Evolutionary conservation across 2,888 invertebrate genomes (phyloP), one percentile per base, ranked within the genome.

Genomic region (Perizoma affinitatum): DNA sequence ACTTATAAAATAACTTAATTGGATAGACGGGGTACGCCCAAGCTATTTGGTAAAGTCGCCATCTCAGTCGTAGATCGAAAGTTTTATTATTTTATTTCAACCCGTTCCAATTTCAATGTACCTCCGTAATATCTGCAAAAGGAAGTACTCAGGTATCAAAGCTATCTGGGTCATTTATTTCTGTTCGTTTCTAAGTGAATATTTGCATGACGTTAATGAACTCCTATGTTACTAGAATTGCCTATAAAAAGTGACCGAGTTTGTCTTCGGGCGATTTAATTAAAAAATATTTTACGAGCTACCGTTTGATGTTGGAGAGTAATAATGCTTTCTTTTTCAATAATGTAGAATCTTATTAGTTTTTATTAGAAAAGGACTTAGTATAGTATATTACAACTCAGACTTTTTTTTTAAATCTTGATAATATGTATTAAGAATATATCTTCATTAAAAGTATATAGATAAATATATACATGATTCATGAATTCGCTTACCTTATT

Each of bases 141-240:
- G 47, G 22, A 2, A 22, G 22, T 51, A 64, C 47, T 35, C 54
- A 59, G 60, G 63, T 61, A 63, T 63, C 62, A 47, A 52, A 52
- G 65, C 46, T 76, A 84, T 83, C 77, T 74, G 76, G 85, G 83
- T 83, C 80, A 81, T 64, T 79, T 70, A 78, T 83, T 81, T 72
- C 76, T 70, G 70, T 78, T 73, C 71, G 72, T 73, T 73, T 73
- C 78, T 84, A 88, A 88, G 84, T 86, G 86, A 88, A 88, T 87
- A 87, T 88, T 89, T 86, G 87, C 87, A 87, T 87, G 86, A 75
- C 80, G 75, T 70, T 82, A 84, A 84, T 84, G 80, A 79, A 79
- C 73, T 73, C 65, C 65, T 73, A 73, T 76, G 72, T 71, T 71
- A 76, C 77, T 78, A 70, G 72, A 79, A 83, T 80, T 74, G 74